Base-by-base conservation (phyloP, 2,113 vertebrate species). In the Paradoxurus hermaphroditus region DNA sequence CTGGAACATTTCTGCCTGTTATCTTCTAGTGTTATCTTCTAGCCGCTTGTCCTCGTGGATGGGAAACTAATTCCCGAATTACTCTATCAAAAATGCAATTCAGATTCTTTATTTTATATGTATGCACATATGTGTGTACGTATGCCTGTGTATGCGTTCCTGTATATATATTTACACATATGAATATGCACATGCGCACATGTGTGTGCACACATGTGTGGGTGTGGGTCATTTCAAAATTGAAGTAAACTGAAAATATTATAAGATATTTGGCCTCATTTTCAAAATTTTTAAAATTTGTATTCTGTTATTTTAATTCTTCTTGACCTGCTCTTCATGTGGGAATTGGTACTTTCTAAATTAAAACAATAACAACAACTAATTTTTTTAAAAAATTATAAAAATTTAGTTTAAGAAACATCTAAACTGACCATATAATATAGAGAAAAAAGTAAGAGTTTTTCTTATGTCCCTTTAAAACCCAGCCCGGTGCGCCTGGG, bases 221-320 rank as follows among this genome's bases (percentile, higher is more conserved):
- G 82, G 4, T 44, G 49, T 82, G 10, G 19, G 29, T 9, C 36
- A 44, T 44, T 94, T 62, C n/a, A 81, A 77, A 92, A 90, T 46
- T 21, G 27, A 87, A 59, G 19, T 86, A 67, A 89, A 36, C n/a
- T 65, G n/a, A 70, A 94, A 86, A 94, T 31, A 72, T 0, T 78
- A 85, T 56, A 90, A 95, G 19, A 41, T 2, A 2, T 13, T 62
- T 3, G 84, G 3, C 78, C 44, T 82, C 16, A 84, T 78, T 97
- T 97, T 94, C 21, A 87, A 79, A 90, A 73, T 94, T 79, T 8
- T 79, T 92, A 84, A 92, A 62, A 63, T 78, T 67, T 81, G 6
- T 73, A 36, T 0, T 59, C 5, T 6, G 34, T 68, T 56, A 3
- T 82, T 95, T 53, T 1, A 12, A 62, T 89, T 93, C 16, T 59